Percentiles rank a stretch among this genome's conserved stretches.
Conservation (phyloP, 2,797 vertebrate genomes). For the Luscinia luscinia region DNA sequence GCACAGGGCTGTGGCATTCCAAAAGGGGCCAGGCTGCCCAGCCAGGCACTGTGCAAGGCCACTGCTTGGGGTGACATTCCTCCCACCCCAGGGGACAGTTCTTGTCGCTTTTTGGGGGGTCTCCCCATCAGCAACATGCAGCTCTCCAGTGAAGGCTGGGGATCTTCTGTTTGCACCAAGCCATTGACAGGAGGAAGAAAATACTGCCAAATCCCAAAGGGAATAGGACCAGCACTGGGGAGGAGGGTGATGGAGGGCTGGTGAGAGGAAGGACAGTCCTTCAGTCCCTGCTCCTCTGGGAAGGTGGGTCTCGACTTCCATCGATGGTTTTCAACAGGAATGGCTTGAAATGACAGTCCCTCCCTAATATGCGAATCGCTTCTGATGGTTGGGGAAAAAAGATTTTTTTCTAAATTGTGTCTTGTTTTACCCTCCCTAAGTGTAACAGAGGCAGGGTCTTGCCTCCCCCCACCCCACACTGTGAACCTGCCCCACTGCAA, state of each 20-base stretch:
- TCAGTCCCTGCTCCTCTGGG: background rate
- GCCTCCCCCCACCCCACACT: background rate
- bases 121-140: background rate
- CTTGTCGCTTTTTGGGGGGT: background rate
- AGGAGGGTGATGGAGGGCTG: background rate
- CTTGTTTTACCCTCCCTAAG: background rate
- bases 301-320: background rate
- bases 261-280: background rate
- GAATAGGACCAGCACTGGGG: background rate
- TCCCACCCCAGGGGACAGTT: background rate
- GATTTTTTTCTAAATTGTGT: background rate
- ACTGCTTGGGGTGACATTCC: background rate
- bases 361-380: background rate
- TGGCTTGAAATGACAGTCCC: background rate
- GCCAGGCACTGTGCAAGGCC: background rate
- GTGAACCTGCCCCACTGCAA: background rate
- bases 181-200: slow-evolving; percentile 23
- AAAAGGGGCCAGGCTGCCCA: fast-evolving
- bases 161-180: background rate
- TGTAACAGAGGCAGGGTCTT: background rate
- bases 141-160: background rate
- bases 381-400: background rate
- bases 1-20: background rate
- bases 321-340: background rate
- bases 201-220: slow-evolving; percentile 33